Evolutionary conservation across 1,140 invertebrate species (phyloP).

Genomic region (Zaprionus capensis): DNA sequence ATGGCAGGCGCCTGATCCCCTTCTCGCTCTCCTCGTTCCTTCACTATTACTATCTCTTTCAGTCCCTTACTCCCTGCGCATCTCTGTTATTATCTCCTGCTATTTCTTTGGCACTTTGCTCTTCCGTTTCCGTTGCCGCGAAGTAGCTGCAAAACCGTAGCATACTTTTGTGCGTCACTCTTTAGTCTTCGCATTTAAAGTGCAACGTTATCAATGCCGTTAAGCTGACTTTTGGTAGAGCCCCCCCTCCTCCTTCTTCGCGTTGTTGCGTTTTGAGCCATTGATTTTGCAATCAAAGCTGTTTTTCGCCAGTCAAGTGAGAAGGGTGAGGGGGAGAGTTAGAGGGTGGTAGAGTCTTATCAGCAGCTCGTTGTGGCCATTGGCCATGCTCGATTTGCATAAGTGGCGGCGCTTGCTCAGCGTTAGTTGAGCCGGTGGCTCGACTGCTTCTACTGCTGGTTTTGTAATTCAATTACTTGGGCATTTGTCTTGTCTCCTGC

Average conservation of each 20-base stretch:
- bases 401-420: slow-evolving; percentile 72
- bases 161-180: slow-evolving; percentile 55
- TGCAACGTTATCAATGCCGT: slow-evolving; percentile 37
- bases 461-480: slow-evolving; percentile 79
- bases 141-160: slow-evolving; percentile 11
- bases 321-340: background rate
- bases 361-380: slow-evolving; percentile 38
- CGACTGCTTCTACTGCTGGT: slow-evolving; percentile 46
- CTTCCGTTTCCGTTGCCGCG: slow-evolving; percentile 45
- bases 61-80: background rate
- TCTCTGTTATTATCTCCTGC: background rate
- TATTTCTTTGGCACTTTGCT: slow-evolving; percentile 22
- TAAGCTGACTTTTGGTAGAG: slow-evolving; percentile 57
- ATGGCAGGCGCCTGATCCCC: background rate
- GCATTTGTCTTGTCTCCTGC: slow-evolving; percentile 68
- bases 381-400: slow-evolving; percentile 67
- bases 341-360: slow-evolving; percentile 39
- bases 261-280: slow-evolving; percentile 49
- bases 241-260: slow-evolving; percentile 5
- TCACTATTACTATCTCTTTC: slow-evolving; percentile 10
- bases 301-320: slow-evolving; percentile 35
- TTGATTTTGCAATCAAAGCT: slow-evolving; percentile 78
- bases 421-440: slow-evolving; percentile 41
- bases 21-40: background rate
- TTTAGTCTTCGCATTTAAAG: slow-evolving; percentile 56